Base-by-base conservation (phyloP, 1,140 invertebrate species). In the Cryptotermes secundus region DNA sequence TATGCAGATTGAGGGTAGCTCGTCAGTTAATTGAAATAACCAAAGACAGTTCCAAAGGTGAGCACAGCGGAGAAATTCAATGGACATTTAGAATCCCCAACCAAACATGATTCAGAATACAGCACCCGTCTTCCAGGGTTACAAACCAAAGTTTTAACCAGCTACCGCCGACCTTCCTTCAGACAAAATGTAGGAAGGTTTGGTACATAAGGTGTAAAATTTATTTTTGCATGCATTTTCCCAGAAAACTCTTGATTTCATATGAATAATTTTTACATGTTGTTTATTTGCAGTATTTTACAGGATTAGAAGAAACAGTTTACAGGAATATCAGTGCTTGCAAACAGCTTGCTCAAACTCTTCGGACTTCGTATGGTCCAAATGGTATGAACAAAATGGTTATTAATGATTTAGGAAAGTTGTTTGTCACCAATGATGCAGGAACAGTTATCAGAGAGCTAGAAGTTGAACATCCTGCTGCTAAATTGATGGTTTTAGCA, bases 311-410 rank as follows among this genome's bases (percentile, higher is more conserved):
- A 91, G 99, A 99, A 93, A 97, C 98, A 19, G 97, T 99, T 0
- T 96, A 94, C 88, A 93, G 98, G 82, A 99, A 99, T 89, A 99
- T 99, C 86, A 94, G 93, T 87, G 98, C 99, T 35, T 99, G 98
- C 90, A 98, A 98, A 90, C 95, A 99, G 88, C 96, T 99, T 88
- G 93, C 97, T 26, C 94, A 96, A 87, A 98, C 97, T 85, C 94
- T 99, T 7, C 94, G 95, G 85, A 97, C 98, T 53, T 96, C 98
- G 22, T 99, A 98, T 91, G 99, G 99, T 2, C 99, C 99, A 31
- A 98, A 96, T 93, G 98, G 99, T 31, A 98, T 99, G 95, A 99
- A 99, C 89, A 99, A 99, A 92, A 99, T 99, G 95, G 95, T 99
- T 14, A 99, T 99, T 53, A 99, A 99, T 91, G 98, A 99, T 88